Evolutionary conservation across 2,888 invertebrate species (phyloP), one percentile per base, ranked within the genome.

Genomic region (Cetonia aurata): DNA sequence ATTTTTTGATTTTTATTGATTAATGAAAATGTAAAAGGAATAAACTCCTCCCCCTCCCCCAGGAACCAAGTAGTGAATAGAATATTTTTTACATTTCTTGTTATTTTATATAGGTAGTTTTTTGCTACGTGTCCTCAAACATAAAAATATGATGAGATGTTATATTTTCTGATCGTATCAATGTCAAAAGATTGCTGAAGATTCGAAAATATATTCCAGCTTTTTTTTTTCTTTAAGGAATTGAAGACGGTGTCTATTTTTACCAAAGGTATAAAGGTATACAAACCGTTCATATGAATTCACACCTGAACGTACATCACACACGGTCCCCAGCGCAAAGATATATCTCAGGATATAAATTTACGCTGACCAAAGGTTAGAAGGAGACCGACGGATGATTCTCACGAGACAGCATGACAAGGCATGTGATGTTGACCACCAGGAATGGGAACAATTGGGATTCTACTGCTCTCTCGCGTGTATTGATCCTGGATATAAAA

Each of bases 381-480:
- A 55, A 55, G 25, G 55, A 56, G 55, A 46, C 67, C 31, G 55
- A 53, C 10, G 55, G 42, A 48, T 56, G 46, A 67, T 55, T 67
- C 67, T 25, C 72, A 70, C 72, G 55, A 46, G 71, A 74, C 72
- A 74, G 66, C 71, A 75, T 75, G 76, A 75, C 75, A 74, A 73
- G 73, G 75, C 75, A 76, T 75, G 74, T 74, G 74, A 73, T 73
- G 74, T 73, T 74, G 71, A 69, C 70, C 71, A 72, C 71, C 68
- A 68, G 72, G 72, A 72, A 72, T 73, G 74, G 66, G 75, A 72
- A 75, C 76, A 77, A 77, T 76, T 76, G 73, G 72, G 74, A 76
- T 76, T 75, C 76, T 74, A 66, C 67, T 71, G 68, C 70, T 59
- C 69, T 72, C 71, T 73, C 72, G 68, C 69, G 71, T 68, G 74